Conservation (phyloP, 1,140 invertebrate species). For the Phenacoccus solenopsis region DNA sequence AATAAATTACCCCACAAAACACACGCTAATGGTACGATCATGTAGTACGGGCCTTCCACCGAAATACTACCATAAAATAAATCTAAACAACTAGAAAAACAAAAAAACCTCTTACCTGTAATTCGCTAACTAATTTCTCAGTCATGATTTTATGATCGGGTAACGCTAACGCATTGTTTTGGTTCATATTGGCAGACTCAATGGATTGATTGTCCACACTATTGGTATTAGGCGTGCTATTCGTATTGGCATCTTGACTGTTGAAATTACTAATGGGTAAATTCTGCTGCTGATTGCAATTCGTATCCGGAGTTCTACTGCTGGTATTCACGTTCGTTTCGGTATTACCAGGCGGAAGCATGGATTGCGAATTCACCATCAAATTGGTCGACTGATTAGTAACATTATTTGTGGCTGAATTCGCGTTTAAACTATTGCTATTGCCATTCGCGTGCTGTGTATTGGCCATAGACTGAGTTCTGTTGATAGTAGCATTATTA, state of each 20-base stretch:
- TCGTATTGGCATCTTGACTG: neutral
- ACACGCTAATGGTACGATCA: no score
- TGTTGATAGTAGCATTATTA: neutral
- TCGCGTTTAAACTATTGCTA: neutral
- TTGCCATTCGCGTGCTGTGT: conserved; percentile 8
- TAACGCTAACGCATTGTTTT: conserved; percentile 19
- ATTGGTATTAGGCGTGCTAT: conserved; percentile 3
- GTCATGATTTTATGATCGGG: conserved; percentile 29
- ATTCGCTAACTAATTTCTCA: conserved; percentile 30
- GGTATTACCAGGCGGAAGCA: neutral
- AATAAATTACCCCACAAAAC: no score
- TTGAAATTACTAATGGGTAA: neutral
- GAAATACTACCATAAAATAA: no score
- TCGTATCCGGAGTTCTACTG: neutral
- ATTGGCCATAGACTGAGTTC: neutral
- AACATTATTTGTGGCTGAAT: neutral
- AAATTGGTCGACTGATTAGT: neutral
- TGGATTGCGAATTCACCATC: neutral
- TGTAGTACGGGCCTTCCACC: no score
- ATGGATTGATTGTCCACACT: neutral
- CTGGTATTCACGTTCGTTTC: neutral
- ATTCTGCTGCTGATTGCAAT: neutral
- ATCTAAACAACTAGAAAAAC: no score
- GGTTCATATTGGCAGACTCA: conserved; percentile 7
- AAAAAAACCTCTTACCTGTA: conserved; percentile 30